phyloP scores from a whole-genome alignment of 2,797 vertebrate species.

The Paguma larvata region DNA sequence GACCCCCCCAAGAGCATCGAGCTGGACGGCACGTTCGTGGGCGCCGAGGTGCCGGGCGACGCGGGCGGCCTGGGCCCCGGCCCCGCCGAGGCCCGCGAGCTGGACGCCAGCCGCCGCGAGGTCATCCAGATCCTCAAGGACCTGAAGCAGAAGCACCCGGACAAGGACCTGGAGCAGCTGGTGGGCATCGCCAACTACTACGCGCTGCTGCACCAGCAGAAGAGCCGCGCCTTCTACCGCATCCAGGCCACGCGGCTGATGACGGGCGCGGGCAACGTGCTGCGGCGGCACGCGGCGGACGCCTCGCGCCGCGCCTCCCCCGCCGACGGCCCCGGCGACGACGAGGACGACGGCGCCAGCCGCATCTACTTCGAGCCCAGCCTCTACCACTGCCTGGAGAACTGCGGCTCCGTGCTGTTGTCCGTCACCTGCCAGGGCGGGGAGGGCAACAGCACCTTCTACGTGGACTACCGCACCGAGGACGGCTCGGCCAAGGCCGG shows the following conservation, averaged over 20 bases:
- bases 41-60: constrained; percentile 77
- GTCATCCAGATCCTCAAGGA: constrained; percentile 98
- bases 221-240: constrained; percentile 97
- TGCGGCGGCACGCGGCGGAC: constrained; percentile 94
- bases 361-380: constrained; percentile 95
- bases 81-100: constrained; percentile 90
- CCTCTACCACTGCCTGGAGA: constrained; percentile 97
- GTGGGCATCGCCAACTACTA: constrained; percentile 95
- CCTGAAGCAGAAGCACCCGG: constrained; percentile 96
- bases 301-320: constrained; percentile 86
- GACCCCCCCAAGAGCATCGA: constrained; percentile 93
- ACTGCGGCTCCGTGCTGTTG: constrained; percentile 92
- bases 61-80: constrained; percentile 62
- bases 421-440: constrained; percentile 93
- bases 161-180: constrained; percentile 97
- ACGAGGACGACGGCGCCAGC: constrained; percentile 90
- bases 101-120: constrained; percentile 94
- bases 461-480: constrained; percentile 97
- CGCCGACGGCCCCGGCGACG: constrained; percentile 67
- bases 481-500: constrained; percentile 96
- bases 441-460: constrained; percentile 94
- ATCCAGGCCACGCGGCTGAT: constrained; percentile 97
- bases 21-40: constrained; percentile 93
- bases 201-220: constrained; percentile 96
- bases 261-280: constrained; percentile 97